Base-by-base conservation (phyloP, 1,140 invertebrate genomes). In the Zaprionus nigranus region DNA sequence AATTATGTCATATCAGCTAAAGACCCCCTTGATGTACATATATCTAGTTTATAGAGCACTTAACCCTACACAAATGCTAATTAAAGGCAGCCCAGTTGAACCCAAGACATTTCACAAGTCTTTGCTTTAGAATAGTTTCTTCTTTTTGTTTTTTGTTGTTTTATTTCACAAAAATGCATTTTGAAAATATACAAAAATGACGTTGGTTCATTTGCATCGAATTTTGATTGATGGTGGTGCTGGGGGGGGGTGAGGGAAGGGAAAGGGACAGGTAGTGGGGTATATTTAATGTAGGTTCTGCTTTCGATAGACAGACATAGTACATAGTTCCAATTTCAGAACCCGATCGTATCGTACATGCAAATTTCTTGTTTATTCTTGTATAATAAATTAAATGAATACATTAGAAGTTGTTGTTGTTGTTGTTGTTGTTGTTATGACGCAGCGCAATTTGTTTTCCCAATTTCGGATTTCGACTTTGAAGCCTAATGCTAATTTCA, bases 361-460 rank as follows among this genome's bases (percentile, higher is more conserved):
- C 51, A 63, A 24, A 59, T 36, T 20, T 36, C 17, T 38, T 24
- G 43, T 53, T 34, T 20, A 26, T 46, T 65, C 51, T 43, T 43
- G 36, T 43, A 63, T 53, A 68, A 68, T 68, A 74, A 74, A 61
- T 74, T 74, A 68, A 74, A 74, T 74, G 71, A 73, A 43, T 73
- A 43, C 71, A 56, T 68, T 34, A 56, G 46, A 43, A 20, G 24
- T 36, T 65, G 3, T 22, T 26, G 12, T 12, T 46, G 3, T 22
- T 26, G 22, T 12, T 46, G 36, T 62, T 40, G 26, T 58, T 49
- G 40, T 46, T 24, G 20, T 46, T 12, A 26, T 53, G 30, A 57
- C 26, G 57, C 49, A 46, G 62, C 20, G 26, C 62, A 60, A 53
- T 67, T 51, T 20, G 38, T 38, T 56, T 24, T 46, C 12, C 58